Evolutionary conservation across 2,888 invertebrate genomes (phyloP), one percentile per base, ranked within the genome.

Genomic region (Gonocerus acuteangulatus): DNA sequence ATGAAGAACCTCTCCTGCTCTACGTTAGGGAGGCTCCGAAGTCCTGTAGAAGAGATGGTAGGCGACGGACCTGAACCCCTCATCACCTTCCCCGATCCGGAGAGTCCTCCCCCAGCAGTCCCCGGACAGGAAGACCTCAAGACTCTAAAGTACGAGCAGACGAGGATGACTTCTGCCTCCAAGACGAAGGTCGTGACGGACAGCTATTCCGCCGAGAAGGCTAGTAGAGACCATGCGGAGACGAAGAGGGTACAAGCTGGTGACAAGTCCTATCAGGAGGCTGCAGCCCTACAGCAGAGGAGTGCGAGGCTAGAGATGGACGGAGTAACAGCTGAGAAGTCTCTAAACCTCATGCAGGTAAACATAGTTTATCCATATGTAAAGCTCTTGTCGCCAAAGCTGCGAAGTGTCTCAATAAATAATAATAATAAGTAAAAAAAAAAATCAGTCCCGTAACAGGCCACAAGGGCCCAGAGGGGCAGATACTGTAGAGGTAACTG

Each of bases 311-410:
- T 91, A 65, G 90, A 91, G 75, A 80, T 89, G 64, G 90, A 91
- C 72, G 91, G 91, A 47, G 81, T 91, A 64, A 86, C 87, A 21
- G 86, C 91, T 1, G 90, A 93, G 76, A 88, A 91, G 74, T 87
- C 87, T 72, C 84, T 87, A 67, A 85, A 91, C 62, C 82, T 86
- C 68, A 83, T 87, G 68, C 87, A 90, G 82, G 90, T 90, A 22
- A 36, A 62, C 52, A 7, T 15, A 22, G 18, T 32, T 32, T 11
- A 32, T 32, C 6, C 11, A 32, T 32, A 32, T 32, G n/a, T n/a
- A n/a, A n/a, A n/a, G n/a, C n/a, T n/a, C n/a, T n/a, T n/a, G n/a
- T n/a, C n/a, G n/a, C n/a, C n/a, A n/a, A n/a, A n/a, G n/a, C n/a
- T n/a, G n/a, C n/a, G n/a, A n/a, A n/a, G n/a, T n/a, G n/a, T n/a